Base-by-base conservation (phyloP, 2,113 vertebrate species). In the Dicerorhinus sumatrensis region DNA sequence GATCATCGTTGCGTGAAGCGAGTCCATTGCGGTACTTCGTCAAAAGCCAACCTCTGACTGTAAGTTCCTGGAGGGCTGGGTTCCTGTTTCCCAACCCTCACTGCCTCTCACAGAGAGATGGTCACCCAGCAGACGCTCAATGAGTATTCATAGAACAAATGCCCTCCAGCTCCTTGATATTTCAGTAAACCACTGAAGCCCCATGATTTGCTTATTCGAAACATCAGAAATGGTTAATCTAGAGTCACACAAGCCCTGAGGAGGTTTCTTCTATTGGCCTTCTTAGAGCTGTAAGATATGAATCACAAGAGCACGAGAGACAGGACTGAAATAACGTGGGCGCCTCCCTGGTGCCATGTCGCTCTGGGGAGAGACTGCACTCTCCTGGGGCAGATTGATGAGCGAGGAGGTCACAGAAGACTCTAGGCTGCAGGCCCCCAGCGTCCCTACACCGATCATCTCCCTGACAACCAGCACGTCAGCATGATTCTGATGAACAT, bases 381-480 rank as follows among this genome's bases (percentile, higher is more conserved):
- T 48, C 69, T 69, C 27, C 63, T 31, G 87, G 39, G 17, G 27
- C 36, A 21, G 39, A 42, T 16, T 58, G 29, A 87, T 67, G 56
- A 92, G 69, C 56, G 70, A 89, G 27, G 48, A 56, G 29, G 54
- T 93, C 76, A 80, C n/a, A 75, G 70, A 86, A 85, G n/a, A 81
- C n/a, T 72, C 91, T 21, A 83, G 76, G 63, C n/a, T 92, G 29
- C 88, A 46, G 51, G 46, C 33, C 58, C 2, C 65, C 60, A 67
- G 63, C 31, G 48, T 82, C 67, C 46, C 39, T 70, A 29, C 33
- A 65, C 21, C 2, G 3, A 70, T 94, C 63, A 58, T 82, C 87
- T 96, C 92, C 90, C 84, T 90, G 73, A 87, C 70, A 91, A 62
- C 93, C 65, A 85, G 70, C 54, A 89, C 18, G 58, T 48, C 46